phyloP scores from a whole-genome alignment of 2,113 vertebrate genomes.

The Phalacrocorax pelagicus region DNA sequence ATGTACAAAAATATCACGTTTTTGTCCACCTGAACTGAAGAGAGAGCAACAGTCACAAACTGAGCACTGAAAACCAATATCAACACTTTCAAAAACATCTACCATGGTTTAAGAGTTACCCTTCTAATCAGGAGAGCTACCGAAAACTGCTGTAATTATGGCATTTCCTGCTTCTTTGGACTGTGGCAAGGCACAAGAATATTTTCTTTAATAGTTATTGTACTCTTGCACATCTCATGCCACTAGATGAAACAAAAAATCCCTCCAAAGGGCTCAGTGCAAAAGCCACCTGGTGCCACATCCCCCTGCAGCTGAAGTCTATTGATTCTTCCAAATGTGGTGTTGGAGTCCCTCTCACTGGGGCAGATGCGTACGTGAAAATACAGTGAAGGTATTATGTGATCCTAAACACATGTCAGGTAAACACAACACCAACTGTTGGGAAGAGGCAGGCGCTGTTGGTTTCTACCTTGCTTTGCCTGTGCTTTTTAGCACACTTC shows the following conservation, averaged over 20 bases:
- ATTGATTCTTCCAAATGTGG: background rate
- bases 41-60: background rate
- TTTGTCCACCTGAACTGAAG: background rate
- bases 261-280: background rate
- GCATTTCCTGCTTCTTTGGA: background rate
- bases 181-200: background rate
- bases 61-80: background rate
- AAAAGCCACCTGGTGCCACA: background rate
- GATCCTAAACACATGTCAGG: background rate
- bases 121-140: background rate
- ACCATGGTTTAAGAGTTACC: background rate
- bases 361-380: background rate
- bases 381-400: background rate
- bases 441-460: background rate
- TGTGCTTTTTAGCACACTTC: background rate
- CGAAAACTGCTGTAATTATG: background rate
- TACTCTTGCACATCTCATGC: background rate
- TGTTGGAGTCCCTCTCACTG: background rate
- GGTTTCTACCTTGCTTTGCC: background rate
- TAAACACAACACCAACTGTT: background rate
- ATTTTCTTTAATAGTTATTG: background rate
- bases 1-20: background rate
- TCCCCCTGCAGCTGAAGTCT: background rate
- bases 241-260: background rate
- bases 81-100: background rate